These are phyloP conservation scores for Triplophysa bombifrons DNA, from an alignment of 2,797 vertebrate genomes.

Conservation along the genomic window DNA sequence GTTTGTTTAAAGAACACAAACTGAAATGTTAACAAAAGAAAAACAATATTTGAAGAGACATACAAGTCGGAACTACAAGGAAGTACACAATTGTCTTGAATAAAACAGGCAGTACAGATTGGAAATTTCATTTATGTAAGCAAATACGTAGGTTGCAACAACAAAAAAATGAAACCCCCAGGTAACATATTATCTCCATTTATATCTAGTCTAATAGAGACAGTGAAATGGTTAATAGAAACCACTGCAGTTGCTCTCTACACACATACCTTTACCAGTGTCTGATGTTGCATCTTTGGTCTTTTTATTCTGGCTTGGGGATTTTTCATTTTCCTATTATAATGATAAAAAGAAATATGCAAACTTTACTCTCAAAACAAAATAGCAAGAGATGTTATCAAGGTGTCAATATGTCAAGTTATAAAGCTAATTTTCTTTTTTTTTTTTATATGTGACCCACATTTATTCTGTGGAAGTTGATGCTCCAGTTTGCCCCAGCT, in stretches of 20 bases:
- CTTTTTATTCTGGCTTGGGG: slow-evolving; percentile 97
- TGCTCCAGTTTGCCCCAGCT: slow-evolving; percentile 98
- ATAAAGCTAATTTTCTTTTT: background rate
- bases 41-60: background rate
- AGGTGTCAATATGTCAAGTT: background rate
- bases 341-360: slow-evolving; percentile 26
- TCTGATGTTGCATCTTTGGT: slow-evolving; percentile 96
- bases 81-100: background rate
- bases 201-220: background rate
- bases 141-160: too few species aligned
- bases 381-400: background rate
- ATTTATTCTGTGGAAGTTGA: slow-evolving; percentile 98
- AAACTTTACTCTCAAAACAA: background rate
- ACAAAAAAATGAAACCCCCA: too few species aligned
- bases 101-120: background rate
- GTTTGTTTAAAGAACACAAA: too few species aligned
- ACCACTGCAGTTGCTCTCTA: background rate
- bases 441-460: slow-evolving; percentile 72
- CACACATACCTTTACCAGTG: slow-evolving; percentile 89
- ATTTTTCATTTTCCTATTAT: slow-evolving; percentile 94
- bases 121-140: background rate
- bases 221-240: background rate
- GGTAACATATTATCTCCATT: background rate
- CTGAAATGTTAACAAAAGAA: background rate
- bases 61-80: background rate